phyloP scores from a whole-genome alignment of 2,888 invertebrate species.

The Tipula helvola region DNA sequence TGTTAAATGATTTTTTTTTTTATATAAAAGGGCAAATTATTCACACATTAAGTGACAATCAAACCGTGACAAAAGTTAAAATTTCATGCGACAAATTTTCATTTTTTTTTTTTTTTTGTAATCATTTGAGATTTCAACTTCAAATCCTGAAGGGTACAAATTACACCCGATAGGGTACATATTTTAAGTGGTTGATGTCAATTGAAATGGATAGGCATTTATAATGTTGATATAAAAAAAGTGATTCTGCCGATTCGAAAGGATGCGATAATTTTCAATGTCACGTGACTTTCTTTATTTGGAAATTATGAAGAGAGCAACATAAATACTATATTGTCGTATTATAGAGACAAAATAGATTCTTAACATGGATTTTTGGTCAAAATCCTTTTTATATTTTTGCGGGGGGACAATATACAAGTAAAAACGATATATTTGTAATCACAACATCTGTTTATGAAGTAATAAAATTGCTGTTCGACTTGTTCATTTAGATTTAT shows the following conservation, averaged over 20 bases:
- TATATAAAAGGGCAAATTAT: conserved; percentile 7
- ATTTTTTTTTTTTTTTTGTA: conserved; percentile 18
- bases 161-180: background rate
- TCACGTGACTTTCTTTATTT: background rate
- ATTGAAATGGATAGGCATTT: background rate
- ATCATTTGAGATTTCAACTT: conserved; percentile 4
- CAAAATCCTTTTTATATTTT: background rate
- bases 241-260: background rate
- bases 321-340: background rate
- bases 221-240: background rate
- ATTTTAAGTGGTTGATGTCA: background rate
- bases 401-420: background rate
- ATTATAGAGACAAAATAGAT: background rate
- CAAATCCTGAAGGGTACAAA: background rate
- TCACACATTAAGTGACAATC: background rate
- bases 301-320: background rate
- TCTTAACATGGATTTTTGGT: background rate
- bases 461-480: background rate
- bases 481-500: background rate
- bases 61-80: conserved; percentile 27
- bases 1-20: background rate
- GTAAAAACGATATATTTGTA: background rate
- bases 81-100: conserved; percentile 38
- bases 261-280: background rate
- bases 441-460: background rate